These are phyloP conservation scores for Athene cunicularia DNA, from an alignment of 2,113 vertebrate genomes.

Conservation along the genomic window DNA sequence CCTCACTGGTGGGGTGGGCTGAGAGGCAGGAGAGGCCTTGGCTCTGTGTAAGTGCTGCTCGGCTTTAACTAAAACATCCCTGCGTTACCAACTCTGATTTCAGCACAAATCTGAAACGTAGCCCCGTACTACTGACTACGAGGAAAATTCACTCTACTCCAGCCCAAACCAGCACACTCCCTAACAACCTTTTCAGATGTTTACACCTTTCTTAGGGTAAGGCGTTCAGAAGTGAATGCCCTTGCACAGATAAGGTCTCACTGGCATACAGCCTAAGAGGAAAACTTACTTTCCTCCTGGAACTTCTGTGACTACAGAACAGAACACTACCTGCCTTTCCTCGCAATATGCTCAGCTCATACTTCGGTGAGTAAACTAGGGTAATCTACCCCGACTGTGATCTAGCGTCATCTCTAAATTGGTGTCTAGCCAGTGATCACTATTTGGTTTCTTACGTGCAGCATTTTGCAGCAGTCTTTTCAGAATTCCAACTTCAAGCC, in stretches of 20 bases:
- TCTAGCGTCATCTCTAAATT: neutral
- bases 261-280: neutral
- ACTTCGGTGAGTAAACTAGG: neutral
- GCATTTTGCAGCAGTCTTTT: neutral
- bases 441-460: neutral
- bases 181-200: neutral
- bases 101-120: too few relatives aligned
- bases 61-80: too few relatives aligned
- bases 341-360: neutral
- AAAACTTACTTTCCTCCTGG: neutral
- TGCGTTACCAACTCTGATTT: too few relatives aligned
- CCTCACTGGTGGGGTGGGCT: too few relatives aligned
- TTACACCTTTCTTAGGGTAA: neutral
- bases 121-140: too few relatives aligned
- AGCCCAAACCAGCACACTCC: too few relatives aligned
- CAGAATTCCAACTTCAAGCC: neutral
- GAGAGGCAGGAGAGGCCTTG: too few relatives aligned
- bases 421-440: neutral
- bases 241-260: too few relatives aligned
- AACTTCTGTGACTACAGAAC: neutral
- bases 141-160: too few relatives aligned
- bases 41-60: too few relatives aligned
- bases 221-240: neutral
- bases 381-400: neutral
- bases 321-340: neutral